Evolutionary conservation across 2,888 invertebrate genomes (phyloP).

Genomic region (Scelioninae gen. 2): DNA sequence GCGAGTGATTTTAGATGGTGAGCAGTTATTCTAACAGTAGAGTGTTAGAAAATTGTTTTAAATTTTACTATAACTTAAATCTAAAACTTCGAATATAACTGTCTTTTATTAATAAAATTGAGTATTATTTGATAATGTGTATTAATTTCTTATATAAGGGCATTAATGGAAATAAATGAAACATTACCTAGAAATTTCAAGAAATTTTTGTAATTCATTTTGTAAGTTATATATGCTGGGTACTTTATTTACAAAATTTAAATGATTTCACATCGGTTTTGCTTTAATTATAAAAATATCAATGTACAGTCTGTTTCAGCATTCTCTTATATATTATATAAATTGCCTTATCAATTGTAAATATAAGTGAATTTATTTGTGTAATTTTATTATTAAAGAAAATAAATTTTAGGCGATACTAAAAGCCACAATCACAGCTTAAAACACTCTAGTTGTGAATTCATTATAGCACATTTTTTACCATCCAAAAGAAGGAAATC

Average conservation of each 20-base stretch:
- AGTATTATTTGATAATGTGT: constrained; percentile 21
- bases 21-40: too few species aligned
- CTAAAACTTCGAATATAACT: constrained; percentile 6
- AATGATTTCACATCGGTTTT: constrained; percentile 45
- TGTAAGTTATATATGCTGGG: constrained; percentile 40
- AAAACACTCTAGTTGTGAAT: constrained; percentile 14
- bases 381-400: constrained; percentile 7
- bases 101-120: constrained; percentile 33
- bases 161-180: too few species aligned
- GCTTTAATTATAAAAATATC: constrained; percentile 53
- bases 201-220: constrained; percentile 1
- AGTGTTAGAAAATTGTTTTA: too few species aligned
- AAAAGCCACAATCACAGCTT: constrained; percentile 38
- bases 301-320: constrained; percentile 52
- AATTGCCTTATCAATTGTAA: constrained; percentile 25
- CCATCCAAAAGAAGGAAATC: constrained; percentile 11
- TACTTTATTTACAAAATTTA: constrained; percentile 50
- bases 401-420: constrained; percentile 28
- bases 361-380: constrained; percentile 27
- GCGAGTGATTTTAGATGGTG: constrained; percentile 42
- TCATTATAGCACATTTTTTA: constrained; percentile 9
- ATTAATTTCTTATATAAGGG: too few species aligned
- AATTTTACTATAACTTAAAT: too few species aligned
- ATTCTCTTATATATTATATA: constrained; percentile 43
- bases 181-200: neutral